phyloP scores from a whole-genome alignment of 2,888 invertebrate species.

The Allolobophora icterica region DNA sequence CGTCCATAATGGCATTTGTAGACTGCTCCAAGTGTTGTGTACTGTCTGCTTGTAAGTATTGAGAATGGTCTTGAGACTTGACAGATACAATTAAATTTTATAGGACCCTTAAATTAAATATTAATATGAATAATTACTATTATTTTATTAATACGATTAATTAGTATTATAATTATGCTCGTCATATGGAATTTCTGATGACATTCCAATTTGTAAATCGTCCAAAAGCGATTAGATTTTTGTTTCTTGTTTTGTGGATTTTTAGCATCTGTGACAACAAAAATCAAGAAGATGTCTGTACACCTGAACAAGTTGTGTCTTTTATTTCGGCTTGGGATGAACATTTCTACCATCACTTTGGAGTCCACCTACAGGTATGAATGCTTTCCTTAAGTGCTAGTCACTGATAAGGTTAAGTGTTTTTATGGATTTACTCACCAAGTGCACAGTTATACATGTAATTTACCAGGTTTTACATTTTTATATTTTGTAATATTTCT shows the following conservation, averaged over 20 bases:
- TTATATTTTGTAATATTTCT: neutral
- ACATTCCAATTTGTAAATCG: neutral
- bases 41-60: no score
- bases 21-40: no score
- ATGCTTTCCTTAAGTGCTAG: neutral
- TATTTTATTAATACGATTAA: neutral
- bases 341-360: slow-evolving; percentile 17
- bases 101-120: neutral
- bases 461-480: no score
- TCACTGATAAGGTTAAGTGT: neutral
- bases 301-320: neutral
- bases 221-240: neutral
- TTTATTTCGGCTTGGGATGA: neutral
- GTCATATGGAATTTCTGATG: neutral
- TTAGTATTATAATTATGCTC: neutral
- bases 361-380: neutral
- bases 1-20: no score
- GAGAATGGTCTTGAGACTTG: no score
- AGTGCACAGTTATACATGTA: neutral
- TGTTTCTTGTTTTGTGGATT: neutral
- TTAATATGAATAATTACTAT: neutral
- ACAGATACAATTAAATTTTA: neutral
- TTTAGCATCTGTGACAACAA: neutral
- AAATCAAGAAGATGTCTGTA: slow-evolving; percentile 17
- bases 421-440: neutral